Evolutionary conservation across 2,113 vertebrate genomes (phyloP).

Genomic region (Chamaea fasciata): DNA sequence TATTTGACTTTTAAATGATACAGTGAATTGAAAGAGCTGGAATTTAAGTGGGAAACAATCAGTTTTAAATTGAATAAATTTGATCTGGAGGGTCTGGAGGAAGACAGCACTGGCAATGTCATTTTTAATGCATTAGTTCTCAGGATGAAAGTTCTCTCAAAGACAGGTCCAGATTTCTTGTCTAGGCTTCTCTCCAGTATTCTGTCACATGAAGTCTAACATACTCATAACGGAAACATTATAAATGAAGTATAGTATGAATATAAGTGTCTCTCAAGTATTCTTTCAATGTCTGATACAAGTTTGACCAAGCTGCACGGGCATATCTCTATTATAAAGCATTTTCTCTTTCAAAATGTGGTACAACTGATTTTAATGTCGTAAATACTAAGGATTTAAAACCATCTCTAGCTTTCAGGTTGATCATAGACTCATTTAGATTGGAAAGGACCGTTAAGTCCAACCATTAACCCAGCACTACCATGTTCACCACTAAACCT

Average conservation of each 20-base stretch:
- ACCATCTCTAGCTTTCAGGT: not conserved
- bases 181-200: not conserved
- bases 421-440: not conserved
- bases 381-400: not conserved
- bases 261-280: not conserved
- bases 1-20: not conserved
- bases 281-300: not conserved
- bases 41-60: not conserved
- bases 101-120: not conserved
- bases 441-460: not conserved
- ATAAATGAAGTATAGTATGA: not conserved
- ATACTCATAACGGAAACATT: not conserved
- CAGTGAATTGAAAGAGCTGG: not conserved
- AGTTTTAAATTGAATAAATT: not conserved
- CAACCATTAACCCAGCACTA: not conserved
- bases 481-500: not conserved
- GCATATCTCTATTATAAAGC: not conserved
- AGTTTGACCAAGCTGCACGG: not conserved
- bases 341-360: not conserved
- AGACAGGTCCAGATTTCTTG: not conserved
- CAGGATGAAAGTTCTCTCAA: not conserved
- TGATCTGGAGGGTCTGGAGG: not conserved
- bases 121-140: not conserved
- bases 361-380: not conserved
- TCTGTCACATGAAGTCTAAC: not conserved